Evolutionary conservation across 2,888 invertebrate species (phyloP).

Genomic region (Argynnis bischoffii): DNA sequence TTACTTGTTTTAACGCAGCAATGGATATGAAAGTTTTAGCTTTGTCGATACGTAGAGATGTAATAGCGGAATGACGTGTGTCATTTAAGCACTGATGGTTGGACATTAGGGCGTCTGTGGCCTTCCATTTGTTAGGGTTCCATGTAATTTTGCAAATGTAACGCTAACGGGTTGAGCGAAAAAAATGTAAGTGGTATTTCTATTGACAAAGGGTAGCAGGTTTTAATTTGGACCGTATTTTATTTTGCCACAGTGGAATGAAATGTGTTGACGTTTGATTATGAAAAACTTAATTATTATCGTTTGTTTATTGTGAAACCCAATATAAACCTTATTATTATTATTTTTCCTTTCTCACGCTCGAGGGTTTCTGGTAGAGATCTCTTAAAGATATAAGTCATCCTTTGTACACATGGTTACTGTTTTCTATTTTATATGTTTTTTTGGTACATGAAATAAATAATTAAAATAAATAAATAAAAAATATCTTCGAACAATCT

Average conservation of each 20-base stretch:
- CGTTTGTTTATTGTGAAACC: neutral
- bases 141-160: slow-evolving; percentile 74
- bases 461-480: too few relatives aligned
- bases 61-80: slow-evolving; percentile 77
- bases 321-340: too few relatives aligned
- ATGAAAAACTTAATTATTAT: neutral
- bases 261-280: neutral
- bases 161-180: slow-evolving; percentile 59
- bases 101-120: slow-evolving; percentile 79
- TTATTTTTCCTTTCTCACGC: too few relatives aligned
- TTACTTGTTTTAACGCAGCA: slow-evolving; percentile 35
- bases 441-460: too few relatives aligned
- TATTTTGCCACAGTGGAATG: neutral
- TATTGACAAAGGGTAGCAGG: slow-evolving; percentile 50
- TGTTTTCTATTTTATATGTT: too few relatives aligned
- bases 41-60: slow-evolving; percentile 39
- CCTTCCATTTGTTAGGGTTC: slow-evolving; percentile 73
- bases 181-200: slow-evolving; percentile 60
- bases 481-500: neutral
- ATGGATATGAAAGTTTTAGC: slow-evolving; percentile 44
- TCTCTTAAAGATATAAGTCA: too few relatives aligned
- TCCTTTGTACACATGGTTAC: too few relatives aligned
- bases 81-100: slow-evolving; percentile 79
- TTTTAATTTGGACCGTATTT: slow-evolving; percentile 38
- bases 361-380: too few relatives aligned